A percentile compares a stretch with the other conserved stretches of the same genome.
Conservation (phyloP, 2,797 vertebrate genomes). For the Melanotaenia parkinsoni region DNA sequence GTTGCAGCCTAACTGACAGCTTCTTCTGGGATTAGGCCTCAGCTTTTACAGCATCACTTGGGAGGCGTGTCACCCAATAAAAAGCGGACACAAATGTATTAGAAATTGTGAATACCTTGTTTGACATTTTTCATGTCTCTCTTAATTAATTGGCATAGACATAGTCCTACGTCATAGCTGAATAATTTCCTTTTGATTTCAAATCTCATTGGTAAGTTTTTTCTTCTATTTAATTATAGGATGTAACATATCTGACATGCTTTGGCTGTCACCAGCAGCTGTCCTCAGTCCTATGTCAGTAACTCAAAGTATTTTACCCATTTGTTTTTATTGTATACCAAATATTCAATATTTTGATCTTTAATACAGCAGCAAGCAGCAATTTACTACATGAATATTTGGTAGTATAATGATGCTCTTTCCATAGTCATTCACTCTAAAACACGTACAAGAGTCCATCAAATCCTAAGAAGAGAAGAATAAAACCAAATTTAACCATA, state of each 20-base stretch:
- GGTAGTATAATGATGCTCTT: no score
- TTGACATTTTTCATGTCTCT: not conserved
- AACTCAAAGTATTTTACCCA: not conserved
- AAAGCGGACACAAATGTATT: not conserved
- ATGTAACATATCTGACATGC: no score
- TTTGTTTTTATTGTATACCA: not conserved
- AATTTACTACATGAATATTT: not conserved
- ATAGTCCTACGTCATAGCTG: not conserved
- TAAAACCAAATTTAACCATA: no score
- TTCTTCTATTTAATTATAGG: no score
- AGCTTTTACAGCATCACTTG: not conserved
- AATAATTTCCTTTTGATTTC: not conserved
- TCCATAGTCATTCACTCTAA: no score
- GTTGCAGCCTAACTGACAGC: not conserved
- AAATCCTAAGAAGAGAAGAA: no score
- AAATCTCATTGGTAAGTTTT: no score
- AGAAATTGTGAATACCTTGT: not conserved
- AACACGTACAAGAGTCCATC: no score
- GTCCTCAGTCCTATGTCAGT: not conserved
- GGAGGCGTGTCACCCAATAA: not conserved
- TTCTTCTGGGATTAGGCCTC: not conserved
- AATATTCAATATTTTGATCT: not conserved
- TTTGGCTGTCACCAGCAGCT: no score
- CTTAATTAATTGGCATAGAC: not conserved
- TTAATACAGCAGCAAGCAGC: not conserved